Evolutionary conservation across 2,113 vertebrate species (phyloP).

Genomic region (Mohoua ochrocephala): DNA sequence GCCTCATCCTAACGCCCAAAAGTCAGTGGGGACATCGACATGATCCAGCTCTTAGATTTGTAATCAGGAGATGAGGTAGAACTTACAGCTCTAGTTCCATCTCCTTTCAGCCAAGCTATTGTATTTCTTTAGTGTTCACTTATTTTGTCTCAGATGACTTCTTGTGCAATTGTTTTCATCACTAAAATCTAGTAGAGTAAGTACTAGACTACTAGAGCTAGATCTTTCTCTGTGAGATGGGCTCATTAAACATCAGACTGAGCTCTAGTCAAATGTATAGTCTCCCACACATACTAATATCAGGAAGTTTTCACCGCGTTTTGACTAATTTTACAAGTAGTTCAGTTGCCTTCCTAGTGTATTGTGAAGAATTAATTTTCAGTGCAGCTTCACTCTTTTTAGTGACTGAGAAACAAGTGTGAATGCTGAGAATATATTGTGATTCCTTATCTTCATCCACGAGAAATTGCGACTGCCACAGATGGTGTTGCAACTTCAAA

Average conservation of each 20-base stretch:
- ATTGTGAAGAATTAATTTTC: conserved; percentile 1
- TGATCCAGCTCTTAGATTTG: background rate
- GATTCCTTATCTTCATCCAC: background rate
- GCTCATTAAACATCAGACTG: background rate
- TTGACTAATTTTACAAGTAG: background rate
- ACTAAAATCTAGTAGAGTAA: background rate
- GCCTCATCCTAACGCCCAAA: background rate
- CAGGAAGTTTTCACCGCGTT: background rate
- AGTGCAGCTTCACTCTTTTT: background rate
- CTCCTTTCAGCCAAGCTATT: background rate
- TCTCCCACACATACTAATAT: background rate
- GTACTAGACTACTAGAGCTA: background rate
- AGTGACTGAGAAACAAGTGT: background rate
- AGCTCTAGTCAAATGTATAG: background rate
- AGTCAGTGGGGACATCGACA: background rate
- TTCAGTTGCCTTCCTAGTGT: background rate
- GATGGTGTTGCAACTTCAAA: background rate
- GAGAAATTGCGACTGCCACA: background rate
- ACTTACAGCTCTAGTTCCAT: background rate
- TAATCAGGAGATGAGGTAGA: background rate
- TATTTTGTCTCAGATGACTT: background rate
- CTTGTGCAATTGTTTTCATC: background rate
- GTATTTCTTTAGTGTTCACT: background rate
- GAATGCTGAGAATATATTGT: conserved; percentile 9
- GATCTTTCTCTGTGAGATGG: background rate